These are phyloP conservation scores for Sialis lutaria DNA, from an alignment of 2,888 invertebrate species.

Conservation along the genomic window DNA sequence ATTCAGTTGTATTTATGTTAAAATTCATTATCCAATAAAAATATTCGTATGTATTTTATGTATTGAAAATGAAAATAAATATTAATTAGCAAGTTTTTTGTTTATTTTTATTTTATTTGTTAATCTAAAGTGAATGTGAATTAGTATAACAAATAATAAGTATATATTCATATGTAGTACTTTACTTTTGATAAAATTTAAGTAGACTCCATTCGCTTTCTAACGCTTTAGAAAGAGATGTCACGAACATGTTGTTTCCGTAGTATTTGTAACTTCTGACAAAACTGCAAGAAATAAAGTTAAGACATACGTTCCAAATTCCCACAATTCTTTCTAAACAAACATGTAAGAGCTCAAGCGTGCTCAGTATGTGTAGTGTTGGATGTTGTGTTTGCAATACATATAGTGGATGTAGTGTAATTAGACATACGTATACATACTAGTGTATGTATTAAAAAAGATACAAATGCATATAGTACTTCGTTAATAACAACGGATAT, in stretches of 20 bases:
- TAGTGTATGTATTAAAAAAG: conserved; percentile 1
- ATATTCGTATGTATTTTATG: too few species aligned
- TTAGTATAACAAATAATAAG: too few species aligned
- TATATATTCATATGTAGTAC: too few species aligned
- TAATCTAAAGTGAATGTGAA: too few species aligned
- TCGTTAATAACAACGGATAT: conserved; percentile 14
- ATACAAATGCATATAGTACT: conserved; percentile 10
- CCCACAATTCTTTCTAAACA: conserved; percentile 1
- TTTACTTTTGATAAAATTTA: too few species aligned
- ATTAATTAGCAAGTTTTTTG: too few species aligned
- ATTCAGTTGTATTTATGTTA: too few species aligned
- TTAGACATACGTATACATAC: conserved; percentile 1
- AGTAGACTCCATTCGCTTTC: too few species aligned
- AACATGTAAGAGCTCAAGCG: neutral
- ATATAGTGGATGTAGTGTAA: conserved; percentile 1
- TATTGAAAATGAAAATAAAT: too few species aligned
- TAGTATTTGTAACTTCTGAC: neutral
- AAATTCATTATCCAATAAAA: too few species aligned
- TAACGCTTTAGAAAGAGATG: neutral
- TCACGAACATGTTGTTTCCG: neutral
- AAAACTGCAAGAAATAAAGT: neutral
- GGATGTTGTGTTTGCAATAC: neutral
- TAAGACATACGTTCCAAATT: neutral
- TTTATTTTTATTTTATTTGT: too few species aligned
- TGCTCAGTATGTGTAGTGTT: neutral